phyloP scores from a whole-genome alignment of 2,888 invertebrate genomes.

The Venustoraphidia nigricollis region DNA sequence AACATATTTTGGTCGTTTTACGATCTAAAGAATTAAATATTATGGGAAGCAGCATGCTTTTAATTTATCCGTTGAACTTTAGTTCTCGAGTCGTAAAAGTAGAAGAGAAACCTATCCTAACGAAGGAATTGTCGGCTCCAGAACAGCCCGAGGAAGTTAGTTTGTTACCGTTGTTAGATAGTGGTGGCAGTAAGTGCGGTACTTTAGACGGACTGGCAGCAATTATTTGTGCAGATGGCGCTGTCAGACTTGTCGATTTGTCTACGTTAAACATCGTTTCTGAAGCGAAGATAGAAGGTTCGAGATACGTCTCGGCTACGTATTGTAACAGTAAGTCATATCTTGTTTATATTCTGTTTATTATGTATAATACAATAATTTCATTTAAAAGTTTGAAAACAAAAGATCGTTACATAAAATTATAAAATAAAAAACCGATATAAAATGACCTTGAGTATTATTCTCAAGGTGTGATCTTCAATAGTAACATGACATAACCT shows the following conservation, averaged over 20 bases:
- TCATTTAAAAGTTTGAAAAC: too few species aligned
- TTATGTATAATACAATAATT: neutral
- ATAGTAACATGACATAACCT: too few species aligned
- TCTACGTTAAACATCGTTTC: conserved; percentile 53
- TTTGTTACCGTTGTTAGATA: conserved; percentile 40
- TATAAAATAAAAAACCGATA: too few species aligned
- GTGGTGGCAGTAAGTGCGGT: conserved; percentile 1
- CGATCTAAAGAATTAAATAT: conserved; percentile 19
- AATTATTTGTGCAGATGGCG: conserved; percentile 59
- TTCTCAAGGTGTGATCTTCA: too few species aligned
- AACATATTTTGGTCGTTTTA: conserved; percentile 46
- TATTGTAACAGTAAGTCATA: conserved; percentile 61
- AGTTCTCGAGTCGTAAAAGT: conserved; percentile 31
- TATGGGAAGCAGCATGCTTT: conserved; percentile 27
- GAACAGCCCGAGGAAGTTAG: conserved; percentile 57
- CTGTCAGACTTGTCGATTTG: conserved; percentile 54
- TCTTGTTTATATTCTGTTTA: too few species aligned
- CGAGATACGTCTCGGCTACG: conserved; percentile 64
- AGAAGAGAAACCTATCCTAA: conserved; percentile 41
- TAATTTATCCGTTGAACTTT: conserved; percentile 40
- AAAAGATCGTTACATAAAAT: too few species aligned
- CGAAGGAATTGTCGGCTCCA: conserved; percentile 41
- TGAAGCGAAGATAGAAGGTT: conserved; percentile 48
- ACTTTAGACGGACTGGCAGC: conserved; percentile 45
- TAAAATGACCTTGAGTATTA: too few species aligned